Conservation (phyloP, 2,888 invertebrate genomes). For the Xestia sexstrigata region DNA sequence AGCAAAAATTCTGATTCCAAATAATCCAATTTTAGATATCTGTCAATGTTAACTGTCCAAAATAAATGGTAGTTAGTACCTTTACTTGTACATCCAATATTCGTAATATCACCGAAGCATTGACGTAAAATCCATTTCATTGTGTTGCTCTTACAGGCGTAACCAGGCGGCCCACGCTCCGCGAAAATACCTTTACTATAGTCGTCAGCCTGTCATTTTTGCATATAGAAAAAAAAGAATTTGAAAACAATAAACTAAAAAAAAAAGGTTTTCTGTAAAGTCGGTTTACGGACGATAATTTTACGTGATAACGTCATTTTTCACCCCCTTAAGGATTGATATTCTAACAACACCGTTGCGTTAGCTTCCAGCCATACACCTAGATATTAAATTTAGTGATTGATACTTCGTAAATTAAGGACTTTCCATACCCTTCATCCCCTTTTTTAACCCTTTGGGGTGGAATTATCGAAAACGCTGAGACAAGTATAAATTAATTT, state of each 20-base stretch:
- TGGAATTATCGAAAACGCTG: too few relatives aligned
- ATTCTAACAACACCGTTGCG: too few relatives aligned
- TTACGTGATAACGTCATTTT: too few relatives aligned
- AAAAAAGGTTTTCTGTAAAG: too few relatives aligned
- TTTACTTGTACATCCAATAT: conserved; percentile 7
- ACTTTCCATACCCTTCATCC: too few relatives aligned
- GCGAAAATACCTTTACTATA: background rate
- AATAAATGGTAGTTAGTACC: background rate
- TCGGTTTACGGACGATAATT: too few relatives aligned
- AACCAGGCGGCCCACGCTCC: background rate
- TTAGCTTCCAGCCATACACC: too few relatives aligned
- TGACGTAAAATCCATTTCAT: conserved; percentile 15
- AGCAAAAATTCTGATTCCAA: background rate
- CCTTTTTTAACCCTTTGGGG: too few relatives aligned
- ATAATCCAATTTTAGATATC: conserved; percentile 1
- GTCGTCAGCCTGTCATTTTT: background rate
- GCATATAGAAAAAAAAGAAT: background rate
- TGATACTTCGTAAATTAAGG: too few relatives aligned
- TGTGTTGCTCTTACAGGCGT: background rate
- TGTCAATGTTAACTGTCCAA: background rate
- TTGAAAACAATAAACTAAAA: background rate
- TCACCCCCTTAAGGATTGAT: too few relatives aligned
- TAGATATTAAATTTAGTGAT: too few relatives aligned
- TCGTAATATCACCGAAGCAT: conserved; percentile 2
- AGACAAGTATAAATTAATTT: too few relatives aligned